These are phyloP conservation scores for Oceanites oceanicus DNA, from an alignment of 2,113 vertebrate species.

Conservation along the genomic window DNA sequence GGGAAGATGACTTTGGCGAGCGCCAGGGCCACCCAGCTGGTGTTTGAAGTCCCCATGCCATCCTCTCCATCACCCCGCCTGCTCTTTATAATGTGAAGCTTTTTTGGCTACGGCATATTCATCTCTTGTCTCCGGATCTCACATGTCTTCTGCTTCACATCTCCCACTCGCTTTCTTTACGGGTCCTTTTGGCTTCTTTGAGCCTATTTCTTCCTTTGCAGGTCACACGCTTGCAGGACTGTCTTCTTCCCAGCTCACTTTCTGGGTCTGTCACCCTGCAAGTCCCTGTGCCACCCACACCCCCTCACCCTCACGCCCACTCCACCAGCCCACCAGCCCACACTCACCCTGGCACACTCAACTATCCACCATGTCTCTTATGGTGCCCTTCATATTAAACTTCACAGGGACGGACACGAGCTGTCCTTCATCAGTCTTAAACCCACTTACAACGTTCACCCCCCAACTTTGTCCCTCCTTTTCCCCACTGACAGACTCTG, in stretches of 20 bases:
- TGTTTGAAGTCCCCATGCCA: constrained; percentile 38
- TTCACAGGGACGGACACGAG: background rate
- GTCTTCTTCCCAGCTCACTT: background rate
- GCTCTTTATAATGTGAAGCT: background rate
- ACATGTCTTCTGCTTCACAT: background rate
- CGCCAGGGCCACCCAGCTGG: constrained; percentile 32
- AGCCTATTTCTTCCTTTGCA: background rate
- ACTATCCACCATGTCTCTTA: accelerated
- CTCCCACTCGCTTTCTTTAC: background rate
- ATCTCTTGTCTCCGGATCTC: background rate
- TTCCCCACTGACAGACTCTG: background rate
- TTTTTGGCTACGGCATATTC: background rate
- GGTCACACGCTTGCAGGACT: background rate
- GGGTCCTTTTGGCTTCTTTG: background rate
- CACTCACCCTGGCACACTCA: background rate
- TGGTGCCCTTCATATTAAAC: background rate
- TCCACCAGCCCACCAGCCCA: background rate
- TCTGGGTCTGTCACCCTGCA: background rate
- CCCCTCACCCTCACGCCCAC: background rate
- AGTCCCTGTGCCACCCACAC: no score
- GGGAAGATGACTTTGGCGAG: background rate
- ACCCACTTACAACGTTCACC: background rate
- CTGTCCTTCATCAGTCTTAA: background rate
- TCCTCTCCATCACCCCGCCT: background rate
- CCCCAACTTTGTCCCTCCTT: background rate